phyloP scores from a whole-genome alignment of 92 coral and sea anemone species.

The Heteractis magnifica region DNA sequence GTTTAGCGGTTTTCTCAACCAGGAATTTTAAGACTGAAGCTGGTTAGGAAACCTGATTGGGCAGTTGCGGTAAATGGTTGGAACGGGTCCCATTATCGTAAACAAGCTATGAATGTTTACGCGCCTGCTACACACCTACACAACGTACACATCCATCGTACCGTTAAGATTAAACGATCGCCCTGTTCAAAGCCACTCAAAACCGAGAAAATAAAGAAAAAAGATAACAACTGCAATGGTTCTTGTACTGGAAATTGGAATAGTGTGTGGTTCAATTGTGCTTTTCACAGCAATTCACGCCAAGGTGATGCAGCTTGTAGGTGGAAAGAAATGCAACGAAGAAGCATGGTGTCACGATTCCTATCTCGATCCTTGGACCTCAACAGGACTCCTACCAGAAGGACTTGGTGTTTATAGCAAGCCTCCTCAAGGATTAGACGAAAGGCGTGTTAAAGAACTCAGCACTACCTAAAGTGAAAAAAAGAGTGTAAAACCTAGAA shows the following conservation, averaged over 20 bases:
- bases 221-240: constrained; percentile 25
- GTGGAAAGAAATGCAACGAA: constrained; percentile 20
- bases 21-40: too few species aligned
- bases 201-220: background rate
- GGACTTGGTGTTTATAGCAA: constrained; percentile 38
- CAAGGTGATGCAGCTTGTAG: constrained; percentile 47
- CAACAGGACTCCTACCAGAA: constrained; percentile 50
- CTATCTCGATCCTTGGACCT: constrained; percentile 65
- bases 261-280: constrained; percentile 57
- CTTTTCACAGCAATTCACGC: constrained; percentile 54
- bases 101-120: constrained; percentile 8
- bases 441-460: background rate
- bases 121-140: constrained; percentile 14
- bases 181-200: background rate
- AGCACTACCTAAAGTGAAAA: background rate
- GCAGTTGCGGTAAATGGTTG: constrained; percentile 15
- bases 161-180: constrained; percentile 1
- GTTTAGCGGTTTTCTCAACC: too few species aligned
- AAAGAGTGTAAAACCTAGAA: too few species aligned
- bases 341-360: constrained; percentile 29
- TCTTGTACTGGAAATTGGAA: constrained; percentile 45
- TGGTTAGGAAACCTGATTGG: constrained; percentile 11
- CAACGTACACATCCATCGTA: background rate
- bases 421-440: background rate
- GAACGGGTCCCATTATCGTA: constrained; percentile 24